Conservation (phyloP, 2,888 invertebrate species). For the Standfussiana lucernea region DNA sequence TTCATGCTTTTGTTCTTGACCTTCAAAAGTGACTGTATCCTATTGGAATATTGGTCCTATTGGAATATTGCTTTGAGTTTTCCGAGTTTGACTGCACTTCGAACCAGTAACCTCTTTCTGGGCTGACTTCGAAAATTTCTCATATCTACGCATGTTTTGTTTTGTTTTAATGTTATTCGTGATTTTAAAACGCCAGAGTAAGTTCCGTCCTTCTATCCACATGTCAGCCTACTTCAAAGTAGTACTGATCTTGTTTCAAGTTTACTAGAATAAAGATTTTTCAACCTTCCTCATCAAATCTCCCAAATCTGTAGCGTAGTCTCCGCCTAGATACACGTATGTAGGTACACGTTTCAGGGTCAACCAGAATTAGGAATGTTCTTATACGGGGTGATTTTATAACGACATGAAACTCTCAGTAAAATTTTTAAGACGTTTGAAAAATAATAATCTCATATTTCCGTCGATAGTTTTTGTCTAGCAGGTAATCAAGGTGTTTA, state of each 20-base stretch:
- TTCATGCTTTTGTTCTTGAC: too few species aligned
- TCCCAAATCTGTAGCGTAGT: conserved; percentile 47
- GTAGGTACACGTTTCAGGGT: conserved; percentile 52
- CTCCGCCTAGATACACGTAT: conserved; percentile 46
- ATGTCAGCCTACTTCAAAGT: neutral
- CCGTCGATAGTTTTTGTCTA: neutral
- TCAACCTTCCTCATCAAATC: conserved; percentile 58
- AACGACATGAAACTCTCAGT: rapidly evolving
- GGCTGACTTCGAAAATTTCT: neutral
- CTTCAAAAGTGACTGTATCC: too few species aligned
- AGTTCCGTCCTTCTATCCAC: neutral
- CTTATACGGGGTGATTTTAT: conserved; percentile 36
- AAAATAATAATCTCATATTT: neutral
- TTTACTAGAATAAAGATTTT: conserved; percentile 16
- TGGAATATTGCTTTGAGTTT: too few species aligned
- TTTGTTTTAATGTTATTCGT: neutral
- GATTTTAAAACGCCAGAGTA: neutral
- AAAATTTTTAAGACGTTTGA: too few species aligned
- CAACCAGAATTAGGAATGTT: conserved; percentile 44
- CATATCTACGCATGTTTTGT: neutral
- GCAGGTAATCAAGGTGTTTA: neutral
- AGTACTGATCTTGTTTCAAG: conserved; percentile 23
- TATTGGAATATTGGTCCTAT: too few species aligned
- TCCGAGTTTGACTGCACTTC: too few species aligned
- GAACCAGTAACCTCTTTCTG: neutral